These are phyloP conservation scores for Cromileptes altivelis DNA, from an alignment of 2,113 vertebrate genomes.

Conservation along the genomic window DNA sequence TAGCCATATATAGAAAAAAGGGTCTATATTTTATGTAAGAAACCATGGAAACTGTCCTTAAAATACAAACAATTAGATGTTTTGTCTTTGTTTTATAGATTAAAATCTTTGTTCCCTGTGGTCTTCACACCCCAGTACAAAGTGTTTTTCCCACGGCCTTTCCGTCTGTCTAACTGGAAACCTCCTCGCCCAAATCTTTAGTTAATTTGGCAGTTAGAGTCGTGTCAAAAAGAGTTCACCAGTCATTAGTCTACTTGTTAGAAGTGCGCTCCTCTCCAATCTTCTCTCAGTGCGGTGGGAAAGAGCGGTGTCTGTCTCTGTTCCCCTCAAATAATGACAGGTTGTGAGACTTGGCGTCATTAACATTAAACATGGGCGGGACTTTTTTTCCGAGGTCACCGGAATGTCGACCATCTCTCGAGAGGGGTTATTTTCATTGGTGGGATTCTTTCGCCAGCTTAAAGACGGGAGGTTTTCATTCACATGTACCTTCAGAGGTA, in stretches of 20 bases:
- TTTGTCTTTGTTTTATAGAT: slow-evolving; percentile 6
- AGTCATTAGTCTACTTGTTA: slow-evolving; percentile 60
- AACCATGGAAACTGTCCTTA: background rate
- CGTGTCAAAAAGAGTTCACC: slow-evolving; percentile 55
- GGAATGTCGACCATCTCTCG: slow-evolving; percentile 23
- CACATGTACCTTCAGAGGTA: slow-evolving; percentile 10
- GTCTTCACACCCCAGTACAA: background rate
- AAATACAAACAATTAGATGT: background rate
- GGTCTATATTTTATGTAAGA: background rate
- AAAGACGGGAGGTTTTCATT: background rate
- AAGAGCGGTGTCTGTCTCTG: slow-evolving; percentile 39
- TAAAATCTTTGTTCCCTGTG: background rate
- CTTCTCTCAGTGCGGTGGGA: slow-evolving; percentile 31
- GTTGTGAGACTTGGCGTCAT: slow-evolving; percentile 51
- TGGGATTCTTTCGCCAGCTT: slow-evolving; percentile 31
- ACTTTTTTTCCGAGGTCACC: slow-evolving; percentile 23
- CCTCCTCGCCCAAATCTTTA: slow-evolving; percentile 47
- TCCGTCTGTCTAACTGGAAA: slow-evolving; percentile 37
- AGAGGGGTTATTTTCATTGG: slow-evolving; percentile 37
- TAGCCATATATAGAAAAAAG: background rate
- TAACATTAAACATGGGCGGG: slow-evolving; percentile 51
- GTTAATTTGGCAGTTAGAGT: slow-evolving; percentile 46
- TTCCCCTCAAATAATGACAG: slow-evolving; percentile 65
- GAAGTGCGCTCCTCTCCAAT: slow-evolving; percentile 48
- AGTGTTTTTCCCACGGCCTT: slow-evolving; percentile 38